Conservation (phyloP, 2,888 invertebrate genomes). For the Conchocele bisecta region DNA sequence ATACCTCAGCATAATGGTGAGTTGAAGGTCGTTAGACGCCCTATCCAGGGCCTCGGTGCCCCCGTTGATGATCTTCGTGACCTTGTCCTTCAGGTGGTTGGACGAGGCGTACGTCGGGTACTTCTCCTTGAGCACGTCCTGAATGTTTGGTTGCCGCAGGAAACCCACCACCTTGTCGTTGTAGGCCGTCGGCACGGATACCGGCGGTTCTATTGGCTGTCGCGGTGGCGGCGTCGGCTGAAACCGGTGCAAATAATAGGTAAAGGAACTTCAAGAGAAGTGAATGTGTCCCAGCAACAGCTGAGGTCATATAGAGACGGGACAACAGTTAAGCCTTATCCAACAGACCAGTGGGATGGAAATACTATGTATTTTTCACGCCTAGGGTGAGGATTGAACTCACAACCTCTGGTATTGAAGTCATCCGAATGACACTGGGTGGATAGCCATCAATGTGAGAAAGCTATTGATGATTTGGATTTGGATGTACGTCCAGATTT, state of each 20-base stretch:
- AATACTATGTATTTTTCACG: too few species aligned
- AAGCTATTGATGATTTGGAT: too few species aligned
- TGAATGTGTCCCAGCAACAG: too few species aligned
- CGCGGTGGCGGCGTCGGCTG: slow-evolving; percentile 74
- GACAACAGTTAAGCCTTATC: too few species aligned
- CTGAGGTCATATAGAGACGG: too few species aligned
- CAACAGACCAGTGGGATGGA: too few species aligned
- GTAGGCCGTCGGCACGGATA: too few species aligned
- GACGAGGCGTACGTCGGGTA: slow-evolving; percentile 88
- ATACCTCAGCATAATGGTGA: slow-evolving; percentile 95
- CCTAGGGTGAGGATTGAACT: too few species aligned
- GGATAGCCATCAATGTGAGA: too few species aligned
- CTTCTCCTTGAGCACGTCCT: slow-evolving; percentile 89
- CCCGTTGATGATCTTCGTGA: slow-evolving; percentile 93
- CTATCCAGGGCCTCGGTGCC: slow-evolving; percentile 93
- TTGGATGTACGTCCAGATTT: too few species aligned
- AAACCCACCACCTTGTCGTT: slow-evolving; percentile 98
- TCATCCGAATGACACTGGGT: too few species aligned
- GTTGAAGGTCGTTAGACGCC: slow-evolving; percentile 95
- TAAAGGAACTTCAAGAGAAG: not conserved
- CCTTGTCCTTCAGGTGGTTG: slow-evolving; percentile 91
- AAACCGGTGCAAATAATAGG: slow-evolving; percentile 27
- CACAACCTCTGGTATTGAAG: too few species aligned
- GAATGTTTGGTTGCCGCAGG: slow-evolving; percentile 95
- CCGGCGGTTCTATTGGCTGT: slow-evolving; percentile 65